These are phyloP conservation scores for Cerceris ruficornis DNA, from an alignment of 2,888 invertebrate species.

Conservation along the genomic window DNA sequence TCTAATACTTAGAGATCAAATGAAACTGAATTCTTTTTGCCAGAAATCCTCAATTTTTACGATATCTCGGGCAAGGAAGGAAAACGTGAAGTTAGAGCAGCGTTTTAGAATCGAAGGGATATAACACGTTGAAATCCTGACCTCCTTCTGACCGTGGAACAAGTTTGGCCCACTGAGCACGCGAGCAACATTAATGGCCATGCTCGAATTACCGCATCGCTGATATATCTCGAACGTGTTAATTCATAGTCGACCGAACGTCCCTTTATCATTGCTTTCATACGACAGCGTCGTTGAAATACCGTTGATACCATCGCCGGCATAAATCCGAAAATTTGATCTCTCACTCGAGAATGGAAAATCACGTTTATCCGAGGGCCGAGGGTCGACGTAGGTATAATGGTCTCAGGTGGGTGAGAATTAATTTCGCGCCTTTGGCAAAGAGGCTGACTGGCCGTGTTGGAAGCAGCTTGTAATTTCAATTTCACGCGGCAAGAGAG, in stretches of 20 bases:
- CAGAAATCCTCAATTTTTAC: no score
- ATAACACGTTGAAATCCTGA: slow-evolving; percentile 29
- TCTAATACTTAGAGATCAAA: no score
- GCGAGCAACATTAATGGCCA: slow-evolving; percentile 54
- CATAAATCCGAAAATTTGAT: neutral
- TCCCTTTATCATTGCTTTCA: slow-evolving; percentile 38
- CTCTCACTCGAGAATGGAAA: neutral
- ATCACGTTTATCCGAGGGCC: neutral
- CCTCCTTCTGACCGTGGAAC: slow-evolving; percentile 31
- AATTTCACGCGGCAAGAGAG: slow-evolving; percentile 67
- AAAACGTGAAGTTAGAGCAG: slow-evolving; percentile 5
- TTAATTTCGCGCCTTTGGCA: slow-evolving; percentile 18
- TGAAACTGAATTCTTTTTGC: no score
- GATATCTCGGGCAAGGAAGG: neutral
- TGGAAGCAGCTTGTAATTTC: slow-evolving; percentile 68
- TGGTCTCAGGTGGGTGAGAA: slow-evolving; percentile 1
- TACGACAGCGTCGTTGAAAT: slow-evolving; percentile 4
- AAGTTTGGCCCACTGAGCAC: slow-evolving; percentile 42
- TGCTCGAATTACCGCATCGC: slow-evolving; percentile 38
- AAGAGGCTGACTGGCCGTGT: neutral
- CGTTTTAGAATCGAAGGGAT: slow-evolving; percentile 27
- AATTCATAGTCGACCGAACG: slow-evolving; percentile 32
- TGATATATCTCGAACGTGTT: slow-evolving; percentile 48
- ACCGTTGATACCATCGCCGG: slow-evolving; percentile 3
- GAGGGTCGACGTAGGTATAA: neutral